Evolutionary conservation across 2,888 invertebrate genomes (phyloP).

Genomic region (Thalpophila matura): DNA sequence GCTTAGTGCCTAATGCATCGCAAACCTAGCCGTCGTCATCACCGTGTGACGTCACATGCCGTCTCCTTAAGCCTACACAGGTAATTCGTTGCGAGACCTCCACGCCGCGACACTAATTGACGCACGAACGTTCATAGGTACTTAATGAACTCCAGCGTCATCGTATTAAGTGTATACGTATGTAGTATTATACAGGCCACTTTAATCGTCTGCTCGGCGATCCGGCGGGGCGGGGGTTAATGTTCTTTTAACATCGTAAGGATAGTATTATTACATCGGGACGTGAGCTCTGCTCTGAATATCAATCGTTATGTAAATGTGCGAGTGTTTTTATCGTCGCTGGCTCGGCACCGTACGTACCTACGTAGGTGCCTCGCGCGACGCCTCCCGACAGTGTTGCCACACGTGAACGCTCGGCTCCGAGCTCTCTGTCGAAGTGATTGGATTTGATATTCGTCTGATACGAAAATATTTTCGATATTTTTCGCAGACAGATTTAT

Average conservation of each 20-base stretch:
- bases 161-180: neutral
- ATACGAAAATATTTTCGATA: slow-evolving; percentile 20
- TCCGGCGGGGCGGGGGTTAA: slow-evolving; percentile 41
- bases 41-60: neutral
- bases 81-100: slow-evolving; percentile 1
- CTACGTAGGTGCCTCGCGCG: too few relatives aligned
- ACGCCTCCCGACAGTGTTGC: neutral
- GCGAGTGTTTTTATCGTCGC: slow-evolving; percentile 6
- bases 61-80: slow-evolving; percentile 1
- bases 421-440: slow-evolving; percentile 10
- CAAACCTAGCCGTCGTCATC: too few relatives aligned
- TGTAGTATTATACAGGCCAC: neutral
- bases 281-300: slow-evolving; percentile 31
- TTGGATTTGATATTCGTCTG: slow-evolving; percentile 36
- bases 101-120: neutral
- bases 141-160: too few relatives aligned
- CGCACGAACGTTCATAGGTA: too few relatives aligned
- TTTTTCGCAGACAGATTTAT: slow-evolving; percentile 23
- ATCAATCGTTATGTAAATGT: slow-evolving; percentile 32
- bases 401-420: slow-evolving; percentile 18
- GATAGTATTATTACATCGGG: slow-evolving; percentile 14
- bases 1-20: too few relatives aligned
- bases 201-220: slow-evolving; percentile 5
- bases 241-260: slow-evolving; percentile 28
- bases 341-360: neutral